Percentiles rank a stretch among this genome's conserved stretches.
Conservation (phyloP, 2,888 invertebrate genomes). For the Cephus nigrinus region DNA sequence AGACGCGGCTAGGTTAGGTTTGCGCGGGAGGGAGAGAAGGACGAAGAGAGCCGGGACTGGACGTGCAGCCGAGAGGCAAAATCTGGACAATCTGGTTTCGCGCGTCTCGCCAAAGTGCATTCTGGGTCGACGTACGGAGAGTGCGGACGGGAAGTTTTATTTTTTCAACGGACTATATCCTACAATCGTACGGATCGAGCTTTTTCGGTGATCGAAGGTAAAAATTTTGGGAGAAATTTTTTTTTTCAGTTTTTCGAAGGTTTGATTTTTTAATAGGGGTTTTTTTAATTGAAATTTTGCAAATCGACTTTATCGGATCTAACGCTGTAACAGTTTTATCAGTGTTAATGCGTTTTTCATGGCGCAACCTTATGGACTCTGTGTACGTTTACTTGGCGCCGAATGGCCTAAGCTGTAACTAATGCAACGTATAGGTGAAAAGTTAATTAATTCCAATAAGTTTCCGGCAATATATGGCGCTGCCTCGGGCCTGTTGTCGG, state of each 20-base stretch:
- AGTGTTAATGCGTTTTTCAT: neutral
- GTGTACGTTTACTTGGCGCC: slow-evolving; percentile 2
- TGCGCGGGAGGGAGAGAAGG: neutral
- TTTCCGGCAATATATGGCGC: slow-evolving; percentile 43
- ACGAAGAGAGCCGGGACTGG: neutral
- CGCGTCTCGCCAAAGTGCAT: neutral
- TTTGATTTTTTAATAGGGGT: neutral
- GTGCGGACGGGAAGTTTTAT: neutral
- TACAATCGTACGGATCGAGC: neutral
- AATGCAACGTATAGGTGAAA: slow-evolving; percentile 37
- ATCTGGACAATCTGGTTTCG: neutral
- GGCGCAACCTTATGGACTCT: neutral
- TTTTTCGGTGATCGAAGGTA: neutral
- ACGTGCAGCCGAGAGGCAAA: neutral
- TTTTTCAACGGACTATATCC: neutral
- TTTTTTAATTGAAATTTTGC: neutral
- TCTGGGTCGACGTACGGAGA: neutral
- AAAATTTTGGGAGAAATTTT: neutral
- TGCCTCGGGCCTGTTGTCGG: neutral
- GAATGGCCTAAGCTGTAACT: neutral
- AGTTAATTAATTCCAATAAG: slow-evolving; percentile 56
- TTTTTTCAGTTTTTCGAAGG: neutral
- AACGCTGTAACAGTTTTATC: neutral
- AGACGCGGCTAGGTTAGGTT: neutral
- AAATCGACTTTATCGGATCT: neutral